A percentile compares a stretch with the other conserved stretches of the same genome.
phyloP scores from a whole-genome alignment of 2,113 vertebrate genomes.

The Heteronetta atricapilla region DNA sequence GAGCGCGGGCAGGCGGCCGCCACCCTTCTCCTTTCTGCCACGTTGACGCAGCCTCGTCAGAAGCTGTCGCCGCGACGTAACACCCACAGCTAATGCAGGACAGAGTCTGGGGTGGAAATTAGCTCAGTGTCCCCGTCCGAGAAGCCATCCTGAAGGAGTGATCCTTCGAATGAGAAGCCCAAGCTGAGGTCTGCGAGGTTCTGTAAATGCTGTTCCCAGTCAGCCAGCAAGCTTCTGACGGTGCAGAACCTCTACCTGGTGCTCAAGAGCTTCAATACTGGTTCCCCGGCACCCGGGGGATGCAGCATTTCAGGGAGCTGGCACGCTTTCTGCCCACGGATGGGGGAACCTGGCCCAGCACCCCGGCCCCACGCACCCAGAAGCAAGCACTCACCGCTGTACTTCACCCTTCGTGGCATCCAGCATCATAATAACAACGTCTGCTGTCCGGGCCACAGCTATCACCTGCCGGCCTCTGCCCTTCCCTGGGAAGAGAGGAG shows the following conservation, averaged over 20 bases:
- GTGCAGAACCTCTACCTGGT: rapidly evolving
- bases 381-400: constrained; percentile 82
- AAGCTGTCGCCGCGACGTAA: background rate
- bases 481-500: constrained; percentile 81
- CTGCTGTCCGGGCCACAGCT: constrained; percentile 94
- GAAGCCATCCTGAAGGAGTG: background rate
- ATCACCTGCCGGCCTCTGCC: constrained; percentile 97
- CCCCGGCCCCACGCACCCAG: background rate
- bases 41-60: background rate
- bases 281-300: background rate
- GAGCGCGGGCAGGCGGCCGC: rapidly evolving
- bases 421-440: constrained; percentile 99
- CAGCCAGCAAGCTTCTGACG: rapidly evolving
- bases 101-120: background rate
- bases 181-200: background rate
- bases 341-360: background rate
- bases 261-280: background rate
- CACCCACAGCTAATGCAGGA: background rate
- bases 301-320: background rate
- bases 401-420: constrained; percentile 98
- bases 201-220: background rate
- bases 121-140: background rate
- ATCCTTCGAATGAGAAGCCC: background rate
- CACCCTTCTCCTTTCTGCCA: background rate
- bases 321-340: rapidly evolving